These are phyloP conservation scores for Paracanthobrama guichenoti DNA, from an alignment of 2,113 vertebrate genomes.

Conservation along the genomic window DNA sequence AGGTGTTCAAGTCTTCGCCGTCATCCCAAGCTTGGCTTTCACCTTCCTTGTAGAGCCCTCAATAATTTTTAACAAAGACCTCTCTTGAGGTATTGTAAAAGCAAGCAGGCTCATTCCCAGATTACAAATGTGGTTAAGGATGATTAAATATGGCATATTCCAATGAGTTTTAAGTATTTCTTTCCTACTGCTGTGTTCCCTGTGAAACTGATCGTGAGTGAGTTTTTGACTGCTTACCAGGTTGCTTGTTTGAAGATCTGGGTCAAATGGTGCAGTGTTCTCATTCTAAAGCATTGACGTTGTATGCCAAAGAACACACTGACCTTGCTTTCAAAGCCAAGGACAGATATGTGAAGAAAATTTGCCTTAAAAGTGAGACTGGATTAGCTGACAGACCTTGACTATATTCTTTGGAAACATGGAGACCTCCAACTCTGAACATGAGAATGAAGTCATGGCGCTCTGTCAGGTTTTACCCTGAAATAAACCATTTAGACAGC, in stretches of 20 bases:
- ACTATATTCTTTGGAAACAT: conserved; percentile 42
- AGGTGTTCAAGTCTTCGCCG: conserved; percentile 37
- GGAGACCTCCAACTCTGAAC: conserved; percentile 30
- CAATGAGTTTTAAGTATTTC: conserved; percentile 44
- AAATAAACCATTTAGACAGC: not conserved
- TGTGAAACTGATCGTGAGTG: conserved; percentile 45
- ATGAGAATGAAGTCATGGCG: conserved; percentile 50
- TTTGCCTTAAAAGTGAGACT: not conserved
- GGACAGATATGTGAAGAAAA: conserved; percentile 4
- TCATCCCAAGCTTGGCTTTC: conserved; percentile 35
- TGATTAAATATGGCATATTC: conserved; percentile 52
- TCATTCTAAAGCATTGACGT: not conserved
- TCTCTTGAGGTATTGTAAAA: conserved; percentile 56
- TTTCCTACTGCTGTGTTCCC: conserved; percentile 48
- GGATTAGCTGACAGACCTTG: conserved; percentile 28
- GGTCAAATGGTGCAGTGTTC: conserved; percentile 31
- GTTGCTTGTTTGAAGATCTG: conserved; percentile 52
- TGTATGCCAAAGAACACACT: not conserved
- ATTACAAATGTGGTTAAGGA: conserved; percentile 57
- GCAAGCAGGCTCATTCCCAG: conserved; percentile 53
- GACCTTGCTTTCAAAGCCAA: conserved; percentile 33
- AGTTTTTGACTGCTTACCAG: conserved; percentile 36
- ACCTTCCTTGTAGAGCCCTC: conserved; percentile 42
- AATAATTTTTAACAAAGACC: conserved; percentile 56
- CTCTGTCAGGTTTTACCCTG: conserved; percentile 32